Evolutionary conservation across 2,113 vertebrate genomes (phyloP), one percentile per base, ranked within the genome.

Genomic region (Gobius niger): DNA sequence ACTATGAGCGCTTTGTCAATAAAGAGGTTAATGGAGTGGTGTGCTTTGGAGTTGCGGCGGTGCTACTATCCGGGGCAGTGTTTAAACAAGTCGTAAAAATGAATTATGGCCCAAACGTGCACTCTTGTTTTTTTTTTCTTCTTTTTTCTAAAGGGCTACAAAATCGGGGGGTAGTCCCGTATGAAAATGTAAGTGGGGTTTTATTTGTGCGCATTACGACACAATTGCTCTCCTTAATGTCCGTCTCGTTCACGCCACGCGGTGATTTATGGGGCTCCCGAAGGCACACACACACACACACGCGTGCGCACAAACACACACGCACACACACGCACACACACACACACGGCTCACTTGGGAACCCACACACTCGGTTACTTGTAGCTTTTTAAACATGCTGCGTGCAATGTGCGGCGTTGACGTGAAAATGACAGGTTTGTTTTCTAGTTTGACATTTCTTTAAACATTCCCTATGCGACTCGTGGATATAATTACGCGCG

Each of bases 61-160:
- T 72, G 76, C 73, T 57, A 65, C 72, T 81, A 80, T 80, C 72
- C 63, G 81, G 65, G 81, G 91, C 91, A 92, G 92, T 92, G 93
- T 96, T 96, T 95, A 94, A 96, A 94, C 92, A 94, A 87, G 94
- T 95, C 93, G 96, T 98, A 96, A 98, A 98, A 96, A 95, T 96
- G 95, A 99, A 93, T 96, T 96, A 98, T 95, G 93, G 91, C 94
- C 24, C 94, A 90, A 94, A 93, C 91, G 92, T 93, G 93, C 90
- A 94, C 93, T 91, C 92, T 84, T 92, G 50, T 16, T 52, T 91
- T 81, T 82, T 91, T 82, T 91, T 89, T 93, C 92, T 84, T 92
- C 7, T 16, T 52, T 91, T 81, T 82, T 91, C 88, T 93, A 94
- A 93, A 91, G 94, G 93, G 90, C 84, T 89, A 85, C 90, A 95